Evolutionary conservation across 1,140 invertebrate species (phyloP), one percentile per base, ranked within the genome.

Genomic region (Halictus rubicundus): DNA sequence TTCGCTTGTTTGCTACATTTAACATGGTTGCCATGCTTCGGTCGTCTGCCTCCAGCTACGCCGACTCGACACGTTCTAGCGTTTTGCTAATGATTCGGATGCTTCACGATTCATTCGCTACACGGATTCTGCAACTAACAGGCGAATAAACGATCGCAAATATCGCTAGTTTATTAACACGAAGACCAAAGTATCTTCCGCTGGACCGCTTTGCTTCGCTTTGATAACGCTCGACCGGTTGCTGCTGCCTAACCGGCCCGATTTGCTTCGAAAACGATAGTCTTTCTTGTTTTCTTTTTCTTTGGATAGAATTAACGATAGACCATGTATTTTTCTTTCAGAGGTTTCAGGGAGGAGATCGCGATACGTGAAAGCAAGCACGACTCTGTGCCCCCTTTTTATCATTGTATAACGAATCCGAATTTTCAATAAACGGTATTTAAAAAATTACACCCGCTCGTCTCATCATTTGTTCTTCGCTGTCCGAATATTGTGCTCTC

Each of bases 341-440:
- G 90, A 88, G 77, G 68, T 74, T 25, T 60, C 71, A 68, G 78
- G 63, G 61, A 60, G 79, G 78, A 78, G 73, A 54, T 39, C 57
- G 57, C 61, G 61, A 75, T 49, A 61, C 71, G 57, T 37, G 27
- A 76, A 69, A n/a, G 23, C 74, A 49, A 72, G 37, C 59, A 69
- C 60, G 59, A 86, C 78, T 79, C 70, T 52, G 59, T 71, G 68
- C 71, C 74, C 82, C 63, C 70, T 87, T 87, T 84, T 80, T 85
- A 87, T 77, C 80, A 63, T 78, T 91, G 77, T 89, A 87, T 78
- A 73, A 87, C 57, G 86, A 86, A 85, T 80, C 77, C 85, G 85
- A 89, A 88, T 90, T 91, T 90, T 90, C 87, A 91, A 90, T 91
- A 91, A 89, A 91, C 46, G 71, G 57, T 78, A 84, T 81, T 70